phyloP scores from a whole-genome alignment of 2,797 vertebrate species.

The Myoxocephalus aenaeus region DNA sequence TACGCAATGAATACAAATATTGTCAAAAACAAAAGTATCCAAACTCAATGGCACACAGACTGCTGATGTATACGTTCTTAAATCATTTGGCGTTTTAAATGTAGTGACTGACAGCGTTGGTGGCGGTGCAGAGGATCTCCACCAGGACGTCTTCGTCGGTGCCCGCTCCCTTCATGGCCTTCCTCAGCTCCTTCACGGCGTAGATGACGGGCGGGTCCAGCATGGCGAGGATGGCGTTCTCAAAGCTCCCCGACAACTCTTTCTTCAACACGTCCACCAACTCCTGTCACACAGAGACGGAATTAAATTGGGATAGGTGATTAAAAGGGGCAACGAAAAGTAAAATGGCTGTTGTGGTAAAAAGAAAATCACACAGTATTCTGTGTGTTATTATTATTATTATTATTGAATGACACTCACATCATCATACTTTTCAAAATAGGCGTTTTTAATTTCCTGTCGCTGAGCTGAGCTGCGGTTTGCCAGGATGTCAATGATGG shows the following conservation, averaged over 20 bases:
- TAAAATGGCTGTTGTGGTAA: neutral
- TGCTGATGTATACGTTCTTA: neutral
- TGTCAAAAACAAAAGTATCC: neutral
- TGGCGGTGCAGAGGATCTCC: slow-evolving; percentile 85
- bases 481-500: slow-evolving; percentile 86
- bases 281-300: slow-evolving; percentile 67
- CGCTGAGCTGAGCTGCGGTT: slow-evolving; percentile 80
- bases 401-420: slow-evolving; percentile 63
- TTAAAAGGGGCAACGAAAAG: neutral
- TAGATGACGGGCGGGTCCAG: slow-evolving; percentile 82
- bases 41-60: neutral
- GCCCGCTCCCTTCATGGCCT: slow-evolving; percentile 87
- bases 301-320: neutral
- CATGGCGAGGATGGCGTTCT: slow-evolving; percentile 86
- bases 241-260: slow-evolving; percentile 83
- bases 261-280: slow-evolving; percentile 83
- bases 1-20: neutral
- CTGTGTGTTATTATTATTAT: too few species aligned
- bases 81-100: neutral
- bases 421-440: slow-evolving; percentile 86
- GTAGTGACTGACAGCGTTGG: slow-evolving; percentile 74
- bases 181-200: slow-evolving; percentile 86
- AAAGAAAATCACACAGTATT: fast-evolving
- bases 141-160: slow-evolving; percentile 86
- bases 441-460: slow-evolving; percentile 84